Base-by-base conservation (phyloP, 2,888 invertebrate genomes). In the Apodemia hepburni region DNA sequence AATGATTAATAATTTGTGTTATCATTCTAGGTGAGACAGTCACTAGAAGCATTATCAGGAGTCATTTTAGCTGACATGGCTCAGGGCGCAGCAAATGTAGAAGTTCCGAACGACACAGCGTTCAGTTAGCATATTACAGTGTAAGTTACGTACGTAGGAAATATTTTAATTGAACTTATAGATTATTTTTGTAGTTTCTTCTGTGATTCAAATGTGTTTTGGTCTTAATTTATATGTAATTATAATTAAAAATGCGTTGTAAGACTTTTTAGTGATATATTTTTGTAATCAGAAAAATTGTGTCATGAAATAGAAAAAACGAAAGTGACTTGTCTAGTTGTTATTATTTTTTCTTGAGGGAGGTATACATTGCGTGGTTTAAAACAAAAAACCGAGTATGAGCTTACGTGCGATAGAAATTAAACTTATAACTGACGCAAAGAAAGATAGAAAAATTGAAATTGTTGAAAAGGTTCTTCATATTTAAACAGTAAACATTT, bases 21-120 rank as follows among this genome's bases (percentile, higher is more conserved):
- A n/a, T 45, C 1, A 17, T 65, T 87, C 3, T 83, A 96, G 96
- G 96, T 96, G 65, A 93, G 96, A 68, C 95, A 96, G 82, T 96
- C 96, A 63, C 82, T 97, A 77, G 96, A 97, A 85, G 95, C 95
- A 60, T 85, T 97, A 70, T 96, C 96, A 27, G 94, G 95, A 70
- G 93, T 96, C 66, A 93, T 94, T 68, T 67, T 90, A 22, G 82
- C 87, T 0, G 90, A 91, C 66, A 82, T 88, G 81, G 79, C 78
- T 62, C 88, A 92, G 68, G 69, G 70, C 0, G 45, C 45, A 29
- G 54, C 54, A 2, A 76, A 75, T 68, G 62, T 74, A 3, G 85
- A 86, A 65, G 75, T 82, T 8, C 86, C 89, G 60, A 84, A 82
- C 73, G 87, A 91, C 62, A 81, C 87, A 1, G 80, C 78, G 49